Percentiles rank a stretch among this genome's conserved stretches.
These are phyloP conservation scores for Dendrolimus houi DNA, from an alignment of 2,888 invertebrate species.

Conservation along the genomic window DNA sequence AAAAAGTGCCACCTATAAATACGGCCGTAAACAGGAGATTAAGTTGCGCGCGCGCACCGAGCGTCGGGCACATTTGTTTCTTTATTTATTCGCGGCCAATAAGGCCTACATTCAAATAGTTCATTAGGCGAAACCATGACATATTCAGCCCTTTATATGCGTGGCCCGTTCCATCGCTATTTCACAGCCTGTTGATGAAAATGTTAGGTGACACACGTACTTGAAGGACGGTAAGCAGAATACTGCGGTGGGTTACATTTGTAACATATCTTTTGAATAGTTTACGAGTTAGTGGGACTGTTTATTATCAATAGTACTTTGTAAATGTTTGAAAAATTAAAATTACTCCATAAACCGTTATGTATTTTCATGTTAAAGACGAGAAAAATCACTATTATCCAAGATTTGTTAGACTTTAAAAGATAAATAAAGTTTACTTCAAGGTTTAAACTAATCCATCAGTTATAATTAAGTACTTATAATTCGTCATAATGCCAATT, in stretches of 20 bases:
- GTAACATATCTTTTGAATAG: slow-evolving; percentile 10
- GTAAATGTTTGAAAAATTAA: too few relatives aligned
- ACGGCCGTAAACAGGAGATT: slow-evolving; percentile 50
- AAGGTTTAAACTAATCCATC: too few relatives aligned
- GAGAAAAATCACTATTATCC: too few relatives aligned
- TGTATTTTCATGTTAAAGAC: too few relatives aligned
- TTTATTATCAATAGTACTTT: too few relatives aligned
- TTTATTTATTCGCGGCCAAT: slow-evolving; percentile 63
- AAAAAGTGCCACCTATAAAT: slow-evolving; percentile 22
- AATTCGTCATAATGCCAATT: too few relatives aligned
- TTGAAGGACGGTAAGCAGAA: slow-evolving; percentile 8
- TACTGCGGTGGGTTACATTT: slow-evolving; percentile 6
- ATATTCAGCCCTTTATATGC: slow-evolving; percentile 61
- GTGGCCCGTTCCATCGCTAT: slow-evolving; percentile 43
- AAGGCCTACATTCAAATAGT: slow-evolving; percentile 71
- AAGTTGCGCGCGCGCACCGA: slow-evolving; percentile 50
- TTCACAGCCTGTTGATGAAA: slow-evolving; percentile 50
- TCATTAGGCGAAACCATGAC: slow-evolving; percentile 55
- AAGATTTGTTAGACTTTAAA: too few relatives aligned
- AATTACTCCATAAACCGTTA: too few relatives aligned
- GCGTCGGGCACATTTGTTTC: slow-evolving; percentile 52
- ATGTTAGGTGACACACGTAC: slow-evolving; percentile 27
- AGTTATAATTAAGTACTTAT: too few relatives aligned
- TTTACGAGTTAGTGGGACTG: too few relatives aligned
- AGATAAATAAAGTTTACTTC: too few relatives aligned